Base-by-base conservation (phyloP, 2,888 invertebrate species). In the Ceratothoa steindachneri region DNA sequence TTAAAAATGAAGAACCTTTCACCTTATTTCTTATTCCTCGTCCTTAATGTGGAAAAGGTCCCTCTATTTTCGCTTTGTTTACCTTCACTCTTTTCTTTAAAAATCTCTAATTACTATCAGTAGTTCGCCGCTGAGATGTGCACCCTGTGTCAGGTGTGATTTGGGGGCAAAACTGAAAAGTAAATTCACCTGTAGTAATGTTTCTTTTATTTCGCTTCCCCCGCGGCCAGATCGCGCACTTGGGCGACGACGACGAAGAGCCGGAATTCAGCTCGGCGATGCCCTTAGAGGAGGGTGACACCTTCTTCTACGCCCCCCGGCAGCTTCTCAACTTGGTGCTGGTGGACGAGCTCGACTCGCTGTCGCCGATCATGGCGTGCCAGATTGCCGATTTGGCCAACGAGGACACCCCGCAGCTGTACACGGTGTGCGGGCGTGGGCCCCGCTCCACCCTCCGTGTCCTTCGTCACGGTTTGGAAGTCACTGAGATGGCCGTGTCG, bases 401-500 rank as follows among this genome's bases (percentile, higher is more conserved):
- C 83, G 99, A 99, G 87, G 99, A 99, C 84, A 98, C 98, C 0
- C 98, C 99, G 0, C 99, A 99, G 86, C 88, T 99, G 77, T 98
- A 98, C 85, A 90, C 97, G 83, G 89, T 96, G 1, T 98, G 98
- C 86, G 99, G 99, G 0, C 87, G 97, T 77, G 98, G 99, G 0
- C 93, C 99, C 0, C 88, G 98, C 64, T 98, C 98, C 0, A 92
- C 97, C 0, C 84, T 99, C 64, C 88, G 96, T 82, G 95, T 98
- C 0, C 86, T 99, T 9, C 88, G 99, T 28, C 99, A 99, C 85
- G 99, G 99, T 81, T 87, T 99, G 69, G 99, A 98, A 87, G 97
- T 99, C 0, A 94, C 97, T 0, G 99, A 99, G 86, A 99, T 99
- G 99, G 99, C 99, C 75, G 97, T 99, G 1, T 97, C 97, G 28